Percentiles rank a stretch among this genome's conserved stretches.
These are phyloP conservation scores for Phyllotreta striolata DNA, from an alignment of 2,888 invertebrate species.

Conservation along the genomic window DNA sequence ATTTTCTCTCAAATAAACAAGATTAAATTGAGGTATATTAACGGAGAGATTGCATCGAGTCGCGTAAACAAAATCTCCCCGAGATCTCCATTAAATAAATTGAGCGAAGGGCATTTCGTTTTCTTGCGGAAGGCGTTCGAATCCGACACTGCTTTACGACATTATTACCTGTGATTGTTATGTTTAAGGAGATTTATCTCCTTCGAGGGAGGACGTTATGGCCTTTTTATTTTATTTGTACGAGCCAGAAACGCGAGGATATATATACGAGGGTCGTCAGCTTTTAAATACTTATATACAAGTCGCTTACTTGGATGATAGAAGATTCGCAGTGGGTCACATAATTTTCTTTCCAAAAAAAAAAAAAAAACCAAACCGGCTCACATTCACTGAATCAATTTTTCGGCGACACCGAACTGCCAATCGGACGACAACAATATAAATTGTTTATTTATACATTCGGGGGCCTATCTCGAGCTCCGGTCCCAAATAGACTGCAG, in stretches of 20 bases:
- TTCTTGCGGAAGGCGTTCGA: slow-evolving; percentile 51
- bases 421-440: background rate
- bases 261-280: no score
- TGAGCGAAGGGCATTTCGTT: slow-evolving; percentile 37
- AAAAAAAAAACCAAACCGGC: no score
- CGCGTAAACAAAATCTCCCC: no score
- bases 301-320: no score
- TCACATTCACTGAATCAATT: no score
- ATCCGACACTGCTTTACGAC: slow-evolving; percentile 58
- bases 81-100: slow-evolving; percentile 16
- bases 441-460: slow-evolving; percentile 11
- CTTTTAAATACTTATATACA: no score
- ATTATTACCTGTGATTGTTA: slow-evolving; percentile 62
- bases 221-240: slow-evolving; percentile 47
- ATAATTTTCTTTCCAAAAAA: no score
- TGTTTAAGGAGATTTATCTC: slow-evolving; percentile 57
- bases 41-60: no score
- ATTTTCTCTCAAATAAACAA: no score
- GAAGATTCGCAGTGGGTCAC: no score
- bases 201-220: slow-evolving; percentile 46
- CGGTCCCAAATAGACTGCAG: slow-evolving; percentile 31
- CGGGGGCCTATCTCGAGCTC: background rate
- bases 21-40: no score
- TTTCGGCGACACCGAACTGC: slow-evolving; percentile 30
- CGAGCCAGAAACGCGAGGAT: slow-evolving; percentile 38